These are phyloP conservation scores for Butorides virescens DNA, from an alignment of 2,113 vertebrate genomes.

Conservation along the genomic window DNA sequence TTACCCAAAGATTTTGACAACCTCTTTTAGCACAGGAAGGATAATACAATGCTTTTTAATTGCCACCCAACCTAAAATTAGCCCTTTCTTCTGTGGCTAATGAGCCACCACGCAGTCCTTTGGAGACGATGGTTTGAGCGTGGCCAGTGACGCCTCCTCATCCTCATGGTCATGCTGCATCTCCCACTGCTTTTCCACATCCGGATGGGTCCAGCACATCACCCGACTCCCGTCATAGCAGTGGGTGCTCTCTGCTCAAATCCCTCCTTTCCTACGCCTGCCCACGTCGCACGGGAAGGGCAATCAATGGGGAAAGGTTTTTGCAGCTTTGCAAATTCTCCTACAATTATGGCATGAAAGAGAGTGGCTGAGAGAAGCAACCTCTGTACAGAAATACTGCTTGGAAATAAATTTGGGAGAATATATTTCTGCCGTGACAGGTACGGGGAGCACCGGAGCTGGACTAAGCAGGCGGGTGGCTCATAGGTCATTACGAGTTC, in stretches of 20 bases:
- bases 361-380: not conserved
- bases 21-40: conserved; percentile 27
- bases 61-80: conserved; percentile 50
- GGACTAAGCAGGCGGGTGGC: not conserved
- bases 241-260: not conserved
- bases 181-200: not conserved
- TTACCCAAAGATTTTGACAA: conserved; percentile 62
- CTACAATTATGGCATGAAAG: not conserved
- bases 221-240: fast-evolving
- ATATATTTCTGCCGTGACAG: not conserved
- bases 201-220: not conserved
- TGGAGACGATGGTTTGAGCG: not conserved
- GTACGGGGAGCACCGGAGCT: not conserved
- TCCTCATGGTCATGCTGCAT: not conserved
- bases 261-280: not conserved
- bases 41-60: conserved; percentile 57
- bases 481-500: not conserved
- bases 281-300: fast-evolving
- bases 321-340: not conserved
- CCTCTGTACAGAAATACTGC: not conserved
- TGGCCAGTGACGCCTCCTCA: not conserved
- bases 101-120: not conserved
- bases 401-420: not conserved
- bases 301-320: not conserved
- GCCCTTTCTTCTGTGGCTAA: conserved; percentile 14